Evolutionary conservation across 2,797 vertebrate species (phyloP).

Genomic region (Saguinus oedipus): DNA sequence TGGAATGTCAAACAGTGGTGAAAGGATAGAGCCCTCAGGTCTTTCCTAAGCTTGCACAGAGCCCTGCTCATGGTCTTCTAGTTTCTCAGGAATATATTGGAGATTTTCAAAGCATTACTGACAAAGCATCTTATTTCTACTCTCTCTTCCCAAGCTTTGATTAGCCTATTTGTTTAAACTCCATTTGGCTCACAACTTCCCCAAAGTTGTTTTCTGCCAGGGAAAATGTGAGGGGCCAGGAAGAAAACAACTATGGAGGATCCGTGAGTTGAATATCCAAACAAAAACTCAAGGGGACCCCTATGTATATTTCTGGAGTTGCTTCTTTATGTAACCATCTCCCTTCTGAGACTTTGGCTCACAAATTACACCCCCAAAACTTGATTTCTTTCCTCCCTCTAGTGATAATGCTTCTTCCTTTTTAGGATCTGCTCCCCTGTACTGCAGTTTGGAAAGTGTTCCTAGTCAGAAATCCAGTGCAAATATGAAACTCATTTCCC

Average conservation of each 20-base stretch:
- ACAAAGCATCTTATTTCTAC: background rate
- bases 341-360: background rate
- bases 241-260: background rate
- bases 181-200: background rate
- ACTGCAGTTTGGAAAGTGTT: background rate
- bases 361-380: background rate
- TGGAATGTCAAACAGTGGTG: background rate
- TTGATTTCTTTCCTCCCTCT: background rate
- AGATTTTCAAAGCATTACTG: background rate
- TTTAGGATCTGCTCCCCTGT: background rate
- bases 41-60: background rate
- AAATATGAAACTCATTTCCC: background rate
- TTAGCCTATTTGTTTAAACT: background rate
- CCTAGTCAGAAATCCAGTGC: background rate
- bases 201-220: background rate
- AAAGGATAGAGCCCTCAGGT: background rate
- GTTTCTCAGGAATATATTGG: background rate
- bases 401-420: background rate
- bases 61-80: background rate
- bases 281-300: background rate
- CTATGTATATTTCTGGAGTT: background rate
- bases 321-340: background rate
- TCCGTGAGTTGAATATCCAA: background rate
- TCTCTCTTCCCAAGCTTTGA: background rate
- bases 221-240: background rate